Evolutionary conservation across 2,113 vertebrate species (phyloP), one percentile per base, ranked within the genome.

Genomic region (Ictalurus furcatus): DNA sequence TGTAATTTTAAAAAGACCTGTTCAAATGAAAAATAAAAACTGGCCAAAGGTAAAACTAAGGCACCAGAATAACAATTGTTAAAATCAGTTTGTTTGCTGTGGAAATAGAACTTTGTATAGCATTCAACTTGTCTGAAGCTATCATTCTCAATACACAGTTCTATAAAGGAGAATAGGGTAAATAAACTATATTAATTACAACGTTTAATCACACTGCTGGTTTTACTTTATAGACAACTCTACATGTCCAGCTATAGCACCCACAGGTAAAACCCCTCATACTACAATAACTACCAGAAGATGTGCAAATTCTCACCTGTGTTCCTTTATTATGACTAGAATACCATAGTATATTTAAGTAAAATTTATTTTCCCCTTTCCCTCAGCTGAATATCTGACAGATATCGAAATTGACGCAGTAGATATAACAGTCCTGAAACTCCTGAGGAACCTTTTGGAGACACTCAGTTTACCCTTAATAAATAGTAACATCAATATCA

Each of bases 371-470:
- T 76, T 76, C 17, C 23, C 21, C 6, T 44, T 25, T 76, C 17
- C 23, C 44, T 6, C 82, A 28, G n/a, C 56, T 78, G 73, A 87
- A 6, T 87, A 63, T 61, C 13, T 78, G 56, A 25, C 79, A 61
- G 71, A 87, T 25, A 23, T 87, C 21, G 85, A 87, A 56, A 30
- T 78, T 59, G 58, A 30, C 19, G 21, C 73, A 63, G 34, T 63
- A 56, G 56, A 86, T 63, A 17, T 28, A 61, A 59, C 23, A 44
- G 34, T 61, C 14, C n/a, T 86, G 52, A 73, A 25, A 37, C 48
- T 17, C 3, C n/a, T 86, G 19, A 73, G 14, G 37, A 56, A 30
- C 1, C 19, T 86, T 74, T 71, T 58, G 28, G 25, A 14, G n/a
- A n/a, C 6, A 0, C 19, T 40, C 52, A 74, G 30, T 28, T 73